These are phyloP conservation scores for Toxotes jaculatrix DNA, from an alignment of 2,113 vertebrate species.

Conservation along the genomic window DNA sequence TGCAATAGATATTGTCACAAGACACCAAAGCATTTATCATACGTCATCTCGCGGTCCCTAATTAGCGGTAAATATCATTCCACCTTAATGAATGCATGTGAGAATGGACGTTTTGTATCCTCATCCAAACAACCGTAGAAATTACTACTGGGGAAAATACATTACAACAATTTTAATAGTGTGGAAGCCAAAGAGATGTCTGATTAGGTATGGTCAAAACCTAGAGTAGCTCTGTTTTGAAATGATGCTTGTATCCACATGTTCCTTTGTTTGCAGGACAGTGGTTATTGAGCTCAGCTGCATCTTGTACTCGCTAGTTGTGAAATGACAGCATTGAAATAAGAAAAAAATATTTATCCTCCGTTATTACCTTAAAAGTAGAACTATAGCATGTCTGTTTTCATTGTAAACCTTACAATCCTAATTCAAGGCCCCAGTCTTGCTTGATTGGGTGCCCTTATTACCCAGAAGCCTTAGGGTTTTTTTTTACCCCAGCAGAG, in stretches of 20 bases:
- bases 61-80: slow-evolving; percentile 72
- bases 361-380: slow-evolving; percentile 1
- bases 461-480: slow-evolving; percentile 60
- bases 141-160: neutral
- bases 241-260: slow-evolving; percentile 18
- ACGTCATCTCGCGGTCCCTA: slow-evolving; percentile 65
- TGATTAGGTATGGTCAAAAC: slow-evolving; percentile 23
- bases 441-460: slow-evolving; percentile 59
- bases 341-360: neutral
- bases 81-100: slow-evolving; percentile 42
- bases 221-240: slow-evolving; percentile 8
- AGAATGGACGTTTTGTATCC: slow-evolving; percentile 47
- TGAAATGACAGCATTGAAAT: slow-evolving; percentile 19
- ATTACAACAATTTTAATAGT: neutral
- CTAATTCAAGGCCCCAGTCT: slow-evolving; percentile 12
- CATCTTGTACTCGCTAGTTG: neutral
- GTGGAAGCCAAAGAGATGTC: slow-evolving; percentile 17
- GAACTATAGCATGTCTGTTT: neutral
- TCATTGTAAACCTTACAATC: slow-evolving; percentile 18
- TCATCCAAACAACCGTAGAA: slow-evolving; percentile 31
- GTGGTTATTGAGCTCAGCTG: neutral
- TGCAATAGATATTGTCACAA: slow-evolving; percentile 69
- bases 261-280: slow-evolving; percentile 23
- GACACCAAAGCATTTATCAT: slow-evolving; percentile 61
- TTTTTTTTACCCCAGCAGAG: slow-evolving; percentile 57